Conservation (phyloP, 2,888 invertebrate species). For the Ophion obscuratus region DNA sequence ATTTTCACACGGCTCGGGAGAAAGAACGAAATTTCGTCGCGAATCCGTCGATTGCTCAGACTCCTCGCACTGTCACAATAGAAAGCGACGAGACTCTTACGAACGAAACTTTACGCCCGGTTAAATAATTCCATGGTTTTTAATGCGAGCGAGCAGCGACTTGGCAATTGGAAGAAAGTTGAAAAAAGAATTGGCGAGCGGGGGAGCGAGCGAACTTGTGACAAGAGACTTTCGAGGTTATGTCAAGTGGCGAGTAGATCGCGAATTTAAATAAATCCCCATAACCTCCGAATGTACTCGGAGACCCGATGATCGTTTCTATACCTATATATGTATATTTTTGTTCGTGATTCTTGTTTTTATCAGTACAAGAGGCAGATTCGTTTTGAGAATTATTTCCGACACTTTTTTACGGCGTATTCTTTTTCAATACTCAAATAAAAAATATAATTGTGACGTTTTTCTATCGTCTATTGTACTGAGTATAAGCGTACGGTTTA, state of each 20-base stretch:
- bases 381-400: neutral
- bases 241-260: slow-evolving; percentile 2
- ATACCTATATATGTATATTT: neutral
- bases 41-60: neutral
- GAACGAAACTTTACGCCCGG: neutral
- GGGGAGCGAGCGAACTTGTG: slow-evolving; percentile 27
- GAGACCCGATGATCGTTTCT: neutral
- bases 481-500: neutral
- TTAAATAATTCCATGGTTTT: neutral
- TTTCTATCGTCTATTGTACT: too few relatives aligned
- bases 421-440: too few relatives aligned
- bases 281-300: slow-evolving; percentile 15
- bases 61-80: neutral
- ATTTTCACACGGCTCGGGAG: neutral
- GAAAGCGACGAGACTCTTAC: neutral
- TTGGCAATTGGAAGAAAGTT: neutral
- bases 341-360: neutral
- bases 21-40: neutral
- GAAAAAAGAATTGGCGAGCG: neutral
- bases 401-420: neutral
- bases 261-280: slow-evolving; percentile 12
- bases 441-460: neutral
- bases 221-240: slow-evolving; percentile 44
- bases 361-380: neutral
- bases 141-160: neutral